Conservation (phyloP, 2,888 invertebrate genomes). For the Pollenia labialis region DNA sequence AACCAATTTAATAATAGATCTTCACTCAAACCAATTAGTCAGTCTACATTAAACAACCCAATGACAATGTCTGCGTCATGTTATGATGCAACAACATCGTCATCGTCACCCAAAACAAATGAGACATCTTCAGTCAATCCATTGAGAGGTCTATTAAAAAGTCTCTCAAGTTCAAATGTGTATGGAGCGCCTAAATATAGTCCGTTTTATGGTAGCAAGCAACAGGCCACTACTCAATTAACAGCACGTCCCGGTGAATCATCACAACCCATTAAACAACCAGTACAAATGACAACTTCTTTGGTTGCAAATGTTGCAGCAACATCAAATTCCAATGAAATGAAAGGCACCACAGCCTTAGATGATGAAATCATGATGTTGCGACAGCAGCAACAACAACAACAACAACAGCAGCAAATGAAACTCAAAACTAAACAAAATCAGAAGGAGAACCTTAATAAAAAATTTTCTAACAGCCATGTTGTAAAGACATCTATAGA, state of each 20-base stretch:
- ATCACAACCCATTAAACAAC: slow-evolving; percentile 26
- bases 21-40: slow-evolving; percentile 47
- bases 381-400: slow-evolving; percentile 66
- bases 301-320: slow-evolving; percentile 69
- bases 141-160: slow-evolving; percentile 80
- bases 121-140: slow-evolving; percentile 61
- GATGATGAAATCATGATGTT: slow-evolving; percentile 75
- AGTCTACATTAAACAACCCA: slow-evolving; percentile 45
- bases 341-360: slow-evolving; percentile 67
- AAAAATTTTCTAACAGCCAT: slow-evolving; percentile 42
- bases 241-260: slow-evolving; percentile 32
- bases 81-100: slow-evolving; percentile 62
- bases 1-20: slow-evolving; percentile 55
- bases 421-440: slow-evolving; percentile 71
- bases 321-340: slow-evolving; percentile 45
- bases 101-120: slow-evolving; percentile 61
- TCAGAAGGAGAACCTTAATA: slow-evolving; percentile 62
- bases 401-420: slow-evolving; percentile 58
- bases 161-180: slow-evolving; percentile 83
- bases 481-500: slow-evolving; percentile 69
- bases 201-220: slow-evolving; percentile 76
- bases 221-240: slow-evolving; percentile 28
- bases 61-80: slow-evolving; percentile 64
- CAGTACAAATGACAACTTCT: slow-evolving; percentile 73
- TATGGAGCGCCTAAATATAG: slow-evolving; percentile 77